phyloP scores from a whole-genome alignment of 2,888 invertebrate genomes.

The Branchipolynoe longqiensis region DNA sequence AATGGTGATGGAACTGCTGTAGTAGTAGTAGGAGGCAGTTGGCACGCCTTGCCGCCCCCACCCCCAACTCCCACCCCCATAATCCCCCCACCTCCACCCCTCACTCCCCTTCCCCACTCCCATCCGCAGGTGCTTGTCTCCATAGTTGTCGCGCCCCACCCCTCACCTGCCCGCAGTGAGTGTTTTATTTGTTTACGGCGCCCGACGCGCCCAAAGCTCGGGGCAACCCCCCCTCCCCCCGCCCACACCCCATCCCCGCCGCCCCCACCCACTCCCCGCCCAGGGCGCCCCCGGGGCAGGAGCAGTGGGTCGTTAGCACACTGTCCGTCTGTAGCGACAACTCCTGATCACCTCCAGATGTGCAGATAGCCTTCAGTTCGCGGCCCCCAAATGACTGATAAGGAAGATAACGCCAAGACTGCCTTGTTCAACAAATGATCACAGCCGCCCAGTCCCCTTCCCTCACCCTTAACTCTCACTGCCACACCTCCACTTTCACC shows the following conservation, averaged over 20 bases:
- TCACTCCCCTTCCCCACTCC: background rate
- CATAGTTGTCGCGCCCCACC: too few species aligned
- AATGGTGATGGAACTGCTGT: too few species aligned
- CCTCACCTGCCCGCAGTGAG: too few species aligned
- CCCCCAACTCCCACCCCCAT: too few species aligned
- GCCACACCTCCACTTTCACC: background rate
- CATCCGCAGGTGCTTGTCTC: background rate
- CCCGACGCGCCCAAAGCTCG: background rate
- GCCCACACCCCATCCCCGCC: too few species aligned
- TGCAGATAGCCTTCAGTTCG: conserved; percentile 12
- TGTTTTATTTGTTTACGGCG: conserved; percentile 25
- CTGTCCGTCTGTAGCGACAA: background rate
- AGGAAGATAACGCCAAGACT: background rate
- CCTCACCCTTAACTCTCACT: background rate
- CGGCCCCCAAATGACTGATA: conserved; percentile 19
- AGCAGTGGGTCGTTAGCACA: conserved; percentile 25
- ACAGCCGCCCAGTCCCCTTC: background rate
- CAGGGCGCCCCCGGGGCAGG: too few species aligned
- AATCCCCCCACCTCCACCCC: background rate
- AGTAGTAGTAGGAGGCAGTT: too few species aligned
- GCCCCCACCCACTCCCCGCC: too few species aligned
- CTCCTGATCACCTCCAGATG: conserved; percentile 31
- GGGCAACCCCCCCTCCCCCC: background rate
- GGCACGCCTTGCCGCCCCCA: too few species aligned
- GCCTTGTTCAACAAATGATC: conserved; percentile 45